These are phyloP conservation scores for Drosophila prosaltans DNA, from an alignment of 1,140 invertebrate genomes.

Conservation along the genomic window DNA sequence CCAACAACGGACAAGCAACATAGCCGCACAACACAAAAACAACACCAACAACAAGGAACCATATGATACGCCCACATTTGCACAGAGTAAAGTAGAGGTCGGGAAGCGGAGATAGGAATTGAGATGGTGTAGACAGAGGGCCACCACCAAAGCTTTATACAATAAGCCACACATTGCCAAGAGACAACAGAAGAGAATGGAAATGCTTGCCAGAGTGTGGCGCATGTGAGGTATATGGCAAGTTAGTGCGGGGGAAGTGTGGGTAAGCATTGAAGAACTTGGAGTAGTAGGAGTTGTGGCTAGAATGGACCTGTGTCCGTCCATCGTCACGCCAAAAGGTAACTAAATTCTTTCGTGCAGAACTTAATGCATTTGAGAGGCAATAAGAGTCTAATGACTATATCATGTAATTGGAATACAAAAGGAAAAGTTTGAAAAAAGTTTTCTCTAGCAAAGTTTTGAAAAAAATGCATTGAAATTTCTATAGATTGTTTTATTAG, in stretches of 20 bases:
- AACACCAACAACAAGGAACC: conserved; percentile 44
- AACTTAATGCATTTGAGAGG: conserved; percentile 51
- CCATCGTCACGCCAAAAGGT: conserved; percentile 49
- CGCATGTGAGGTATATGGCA: neutral
- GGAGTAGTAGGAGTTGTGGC: neutral
- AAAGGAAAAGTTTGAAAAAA: neutral
- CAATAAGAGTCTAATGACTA: neutral
- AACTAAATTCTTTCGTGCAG: conserved; percentile 80
- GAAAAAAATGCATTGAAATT: neutral
- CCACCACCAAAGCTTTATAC: conserved; percentile 49
- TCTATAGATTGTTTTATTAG: neutral
- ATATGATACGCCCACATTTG: conserved; percentile 73
- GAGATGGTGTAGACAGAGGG: conserved; percentile 2
- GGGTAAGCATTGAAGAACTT: too few relatives aligned
- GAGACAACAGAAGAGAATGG: conserved; percentile 26
- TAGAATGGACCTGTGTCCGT: conserved; percentile 26
- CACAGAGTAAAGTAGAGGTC: conserved; percentile 20
- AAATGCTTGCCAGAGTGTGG: neutral
- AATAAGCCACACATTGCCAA: conserved; percentile 67
- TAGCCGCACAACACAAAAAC: conserved; percentile 39
- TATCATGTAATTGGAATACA: neutral
- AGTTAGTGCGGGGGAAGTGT: neutral
- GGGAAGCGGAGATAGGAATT: neutral
- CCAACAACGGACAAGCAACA: conserved; percentile 43
- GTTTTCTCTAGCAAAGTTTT: neutral